A percentile compares a stretch with the other conserved stretches of the same genome.
Conservation (phyloP, 2,888 invertebrate genomes). For the Leptogaster cylindrica region DNA sequence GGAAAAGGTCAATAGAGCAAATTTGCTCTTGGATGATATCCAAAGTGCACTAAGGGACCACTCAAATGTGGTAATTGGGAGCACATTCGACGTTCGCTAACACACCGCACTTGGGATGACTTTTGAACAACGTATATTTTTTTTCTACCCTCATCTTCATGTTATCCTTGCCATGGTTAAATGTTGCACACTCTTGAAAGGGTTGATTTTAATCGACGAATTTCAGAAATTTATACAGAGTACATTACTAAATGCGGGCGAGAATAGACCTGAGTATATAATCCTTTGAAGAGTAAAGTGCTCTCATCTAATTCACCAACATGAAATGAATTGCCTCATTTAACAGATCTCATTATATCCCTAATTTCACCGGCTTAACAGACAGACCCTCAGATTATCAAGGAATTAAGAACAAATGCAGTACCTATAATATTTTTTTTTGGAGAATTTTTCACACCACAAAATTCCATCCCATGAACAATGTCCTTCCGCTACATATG, state of each 20-base stretch:
- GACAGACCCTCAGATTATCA: neutral
- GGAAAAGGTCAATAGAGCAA: constrained; percentile 14
- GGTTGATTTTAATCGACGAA: too few species aligned
- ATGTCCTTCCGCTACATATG: constrained; percentile 31
- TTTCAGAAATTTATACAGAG: too few species aligned
- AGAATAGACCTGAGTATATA: too few species aligned
- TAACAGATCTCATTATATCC: constrained; percentile 7
- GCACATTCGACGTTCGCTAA: neutral
- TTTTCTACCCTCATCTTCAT: too few species aligned
- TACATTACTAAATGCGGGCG: too few species aligned
- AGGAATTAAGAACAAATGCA: neutral
- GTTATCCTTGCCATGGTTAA: too few species aligned
- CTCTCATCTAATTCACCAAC: neutral
- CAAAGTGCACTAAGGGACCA: constrained; percentile 27
- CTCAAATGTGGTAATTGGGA: neutral
- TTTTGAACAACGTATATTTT: neutral
- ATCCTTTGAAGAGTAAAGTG: too few species aligned
- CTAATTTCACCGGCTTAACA: neutral
- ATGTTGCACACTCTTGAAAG: too few species aligned
- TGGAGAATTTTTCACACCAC: too few species aligned
- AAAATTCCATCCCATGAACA: constrained; percentile 30
- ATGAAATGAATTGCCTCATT: neutral
- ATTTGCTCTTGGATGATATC: constrained; percentile 19
- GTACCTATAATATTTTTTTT: too few species aligned
- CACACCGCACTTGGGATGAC: too few species aligned